These are phyloP conservation scores for Andrena trimmerana DNA, from an alignment of 2,888 invertebrate genomes.

Conservation along the genomic window DNA sequence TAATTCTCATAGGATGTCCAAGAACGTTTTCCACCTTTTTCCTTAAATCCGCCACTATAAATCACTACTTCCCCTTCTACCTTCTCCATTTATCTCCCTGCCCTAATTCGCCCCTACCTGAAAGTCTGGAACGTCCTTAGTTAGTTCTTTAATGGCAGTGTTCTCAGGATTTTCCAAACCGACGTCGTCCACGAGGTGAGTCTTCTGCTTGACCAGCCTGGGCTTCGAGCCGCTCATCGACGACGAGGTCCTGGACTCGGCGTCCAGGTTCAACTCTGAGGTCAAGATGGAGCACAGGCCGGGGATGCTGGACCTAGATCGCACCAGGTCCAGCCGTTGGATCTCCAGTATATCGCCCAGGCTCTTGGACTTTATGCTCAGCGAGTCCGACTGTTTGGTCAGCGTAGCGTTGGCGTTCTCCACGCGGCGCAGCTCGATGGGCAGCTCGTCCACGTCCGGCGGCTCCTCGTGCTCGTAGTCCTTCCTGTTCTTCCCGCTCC, in stretches of 20 bases:
- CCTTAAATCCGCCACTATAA: too few relatives aligned
- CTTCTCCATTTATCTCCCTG: background rate
- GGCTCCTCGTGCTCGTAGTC: constrained; percentile 85
- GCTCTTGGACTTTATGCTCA: constrained; percentile 92
- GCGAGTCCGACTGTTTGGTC: constrained; percentile 80
- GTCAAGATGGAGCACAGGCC: constrained; percentile 86
- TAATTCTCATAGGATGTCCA: too few relatives aligned
- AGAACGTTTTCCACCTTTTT: too few relatives aligned
- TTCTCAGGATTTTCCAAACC: constrained; percentile 75
- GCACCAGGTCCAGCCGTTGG: constrained; percentile 90
- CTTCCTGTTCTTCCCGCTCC: constrained; percentile 80
- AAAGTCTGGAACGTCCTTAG: constrained; percentile 87
- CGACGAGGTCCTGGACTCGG: constrained; percentile 67
- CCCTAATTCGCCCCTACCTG: constrained; percentile 76
- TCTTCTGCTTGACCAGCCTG: constrained; percentile 94
- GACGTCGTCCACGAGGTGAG: constrained; percentile 90
- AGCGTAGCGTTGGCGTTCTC: constrained; percentile 87
- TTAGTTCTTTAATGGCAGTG: constrained; percentile 88
- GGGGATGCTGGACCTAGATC: constrained; percentile 92
- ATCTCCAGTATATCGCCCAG: constrained; percentile 93
- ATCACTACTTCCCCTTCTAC: too few relatives aligned
- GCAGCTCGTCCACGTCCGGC: constrained; percentile 91
- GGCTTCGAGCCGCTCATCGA: constrained; percentile 86
- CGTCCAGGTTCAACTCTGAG: constrained; percentile 75
- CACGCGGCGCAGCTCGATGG: constrained; percentile 94